Percentiles rank a stretch among this genome's conserved stretches.
phyloP scores from a whole-genome alignment of 2,113 vertebrate genomes.

The Datnioides undecimradiatus region DNA sequence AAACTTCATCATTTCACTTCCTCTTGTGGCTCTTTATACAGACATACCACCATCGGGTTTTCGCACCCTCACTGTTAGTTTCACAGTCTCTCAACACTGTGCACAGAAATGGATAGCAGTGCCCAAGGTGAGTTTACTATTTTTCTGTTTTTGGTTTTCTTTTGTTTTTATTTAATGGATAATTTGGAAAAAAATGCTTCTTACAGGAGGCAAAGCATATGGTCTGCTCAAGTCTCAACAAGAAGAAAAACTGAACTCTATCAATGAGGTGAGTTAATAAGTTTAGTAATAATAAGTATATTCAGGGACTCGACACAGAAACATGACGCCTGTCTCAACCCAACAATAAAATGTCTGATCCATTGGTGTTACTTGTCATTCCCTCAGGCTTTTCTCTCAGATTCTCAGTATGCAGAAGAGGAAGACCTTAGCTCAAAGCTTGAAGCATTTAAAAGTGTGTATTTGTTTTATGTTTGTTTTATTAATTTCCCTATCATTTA shows the following conservation, averaged over 20 bases:
- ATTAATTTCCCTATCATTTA: not conserved
- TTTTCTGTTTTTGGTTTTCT: not conserved
- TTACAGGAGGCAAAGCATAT: conserved; percentile 86
- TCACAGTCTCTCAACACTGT: not conserved
- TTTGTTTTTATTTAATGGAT: not conserved
- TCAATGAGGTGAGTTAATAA: conserved; percentile 75
- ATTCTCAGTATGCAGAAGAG: conserved; percentile 85
- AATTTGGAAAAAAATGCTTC: not conserved
- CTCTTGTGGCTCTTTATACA: conserved; percentile 61
- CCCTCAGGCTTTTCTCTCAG: conserved; percentile 84
- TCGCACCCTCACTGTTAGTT: not conserved
- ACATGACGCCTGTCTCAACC: not conserved
- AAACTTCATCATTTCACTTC: conserved; percentile 68
- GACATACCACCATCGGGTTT: conserved; percentile 10
- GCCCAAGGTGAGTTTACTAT: conserved; percentile 72
- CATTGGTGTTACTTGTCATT: not conserved
- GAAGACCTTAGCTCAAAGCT: conserved; percentile 85
- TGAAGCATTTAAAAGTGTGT: conserved; percentile 86
- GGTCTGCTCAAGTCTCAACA: conserved; percentile 85
- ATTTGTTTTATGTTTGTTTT: not conserved
- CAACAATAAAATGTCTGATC: not conserved
- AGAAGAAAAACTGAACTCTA: conserved; percentile 81
- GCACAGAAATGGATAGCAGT: conserved; percentile 63
- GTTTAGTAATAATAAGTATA: no score
- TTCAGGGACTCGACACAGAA: not conserved